These are phyloP conservation scores for Chymomyza caudatula DNA, from an alignment of 2,888 invertebrate species.

Conservation along the genomic window DNA sequence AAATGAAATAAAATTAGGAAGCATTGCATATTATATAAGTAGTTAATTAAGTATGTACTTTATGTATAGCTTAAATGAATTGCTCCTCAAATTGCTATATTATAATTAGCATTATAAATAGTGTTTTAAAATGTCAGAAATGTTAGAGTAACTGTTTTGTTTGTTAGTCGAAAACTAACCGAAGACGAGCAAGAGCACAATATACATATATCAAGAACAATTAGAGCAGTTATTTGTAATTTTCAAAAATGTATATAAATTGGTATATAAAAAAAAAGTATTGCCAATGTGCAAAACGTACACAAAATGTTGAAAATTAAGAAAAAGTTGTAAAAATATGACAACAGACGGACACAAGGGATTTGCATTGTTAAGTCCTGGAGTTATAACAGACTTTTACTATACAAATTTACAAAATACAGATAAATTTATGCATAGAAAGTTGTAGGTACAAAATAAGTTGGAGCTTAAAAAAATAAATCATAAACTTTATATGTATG, in stretches of 20 bases:
- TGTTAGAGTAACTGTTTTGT: background rate
- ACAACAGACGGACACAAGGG: background rate
- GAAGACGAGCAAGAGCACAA: background rate
- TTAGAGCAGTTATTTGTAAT: background rate
- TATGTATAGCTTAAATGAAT: background rate
- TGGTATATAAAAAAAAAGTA: background rate
- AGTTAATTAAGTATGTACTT: background rate
- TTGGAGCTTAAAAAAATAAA: constrained; percentile 17
- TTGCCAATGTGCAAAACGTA: background rate
- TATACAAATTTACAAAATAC: background rate
- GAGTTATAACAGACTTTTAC: background rate
- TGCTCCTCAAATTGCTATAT: background rate
- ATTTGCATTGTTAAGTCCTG: background rate
- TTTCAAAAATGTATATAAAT: background rate
- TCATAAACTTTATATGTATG: constrained; percentile 15
- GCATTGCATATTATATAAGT: background rate
- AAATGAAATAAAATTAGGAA: background rate
- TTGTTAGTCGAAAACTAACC: background rate
- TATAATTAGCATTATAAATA: background rate
- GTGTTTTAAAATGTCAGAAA: background rate
- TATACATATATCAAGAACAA: background rate
- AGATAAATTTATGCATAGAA: background rate
- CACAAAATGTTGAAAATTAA: background rate
- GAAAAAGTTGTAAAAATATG: background rate
- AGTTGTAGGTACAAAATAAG: background rate